These are phyloP conservation scores for Epinephelus awoara DNA, from an alignment of 2,797 vertebrate genomes.

Conservation along the genomic window DNA sequence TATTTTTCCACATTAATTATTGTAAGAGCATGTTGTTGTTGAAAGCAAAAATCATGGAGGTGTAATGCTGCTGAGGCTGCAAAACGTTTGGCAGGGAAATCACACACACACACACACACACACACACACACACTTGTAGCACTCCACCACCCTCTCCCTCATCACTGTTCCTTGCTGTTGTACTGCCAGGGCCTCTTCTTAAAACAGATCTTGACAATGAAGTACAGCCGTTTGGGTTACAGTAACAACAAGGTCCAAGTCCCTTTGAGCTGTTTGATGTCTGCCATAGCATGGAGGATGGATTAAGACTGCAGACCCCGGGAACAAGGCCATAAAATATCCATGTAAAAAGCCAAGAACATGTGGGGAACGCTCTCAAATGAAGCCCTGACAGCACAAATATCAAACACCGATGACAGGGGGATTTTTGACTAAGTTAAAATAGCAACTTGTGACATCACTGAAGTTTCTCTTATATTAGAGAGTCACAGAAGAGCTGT, in stretches of 20 bases:
- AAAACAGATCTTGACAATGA: conserved; percentile 67
- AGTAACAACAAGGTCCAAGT: conserved; percentile 68
- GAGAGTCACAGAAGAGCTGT: not conserved
- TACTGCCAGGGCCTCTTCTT: conserved; percentile 47
- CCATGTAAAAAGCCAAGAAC: conserved; percentile 65
- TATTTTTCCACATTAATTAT: conserved; percentile 29
- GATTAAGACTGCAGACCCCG: conserved; percentile 64
- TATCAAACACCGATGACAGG: conserved; percentile 35
- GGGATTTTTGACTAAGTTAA: conserved; percentile 36
- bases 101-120: not conserved
- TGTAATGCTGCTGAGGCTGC: conserved; percentile 41
- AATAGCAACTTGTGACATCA: conserved; percentile 31
- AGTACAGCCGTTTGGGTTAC: conserved; percentile 64
- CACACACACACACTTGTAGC: not conserved
- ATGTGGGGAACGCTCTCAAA: conserved; percentile 48
- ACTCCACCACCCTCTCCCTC: conserved; percentile 5
- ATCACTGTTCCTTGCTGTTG: not conserved
- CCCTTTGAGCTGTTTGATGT: conserved; percentile 69
- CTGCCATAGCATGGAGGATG: conserved; percentile 65
- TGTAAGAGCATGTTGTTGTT: conserved; percentile 27
- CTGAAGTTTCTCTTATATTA: conserved; percentile 6
- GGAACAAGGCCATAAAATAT: conserved; percentile 69
- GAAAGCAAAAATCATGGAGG: conserved; percentile 20
- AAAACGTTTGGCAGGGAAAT: conserved; percentile 23
- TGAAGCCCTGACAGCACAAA: conserved; percentile 31